These are phyloP conservation scores for Sarcophaga bullata DNA, from an alignment of 1,140 invertebrate genomes.

Conservation along the genomic window DNA sequence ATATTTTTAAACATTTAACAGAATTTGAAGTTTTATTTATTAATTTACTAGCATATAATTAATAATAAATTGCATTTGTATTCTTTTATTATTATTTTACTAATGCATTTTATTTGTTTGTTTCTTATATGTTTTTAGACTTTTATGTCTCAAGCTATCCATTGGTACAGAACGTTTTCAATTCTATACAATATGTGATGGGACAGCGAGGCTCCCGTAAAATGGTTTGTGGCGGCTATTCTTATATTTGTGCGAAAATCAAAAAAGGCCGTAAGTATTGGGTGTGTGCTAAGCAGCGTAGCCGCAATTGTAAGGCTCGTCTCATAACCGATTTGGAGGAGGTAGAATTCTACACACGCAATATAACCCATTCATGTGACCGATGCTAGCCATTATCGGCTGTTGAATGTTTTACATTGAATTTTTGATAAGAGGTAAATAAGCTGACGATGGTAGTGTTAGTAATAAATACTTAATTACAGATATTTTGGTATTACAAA, in stretches of 20 bases:
- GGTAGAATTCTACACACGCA: slow-evolving; percentile 44
- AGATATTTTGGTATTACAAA: too few species aligned
- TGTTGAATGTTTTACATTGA: not conserved
- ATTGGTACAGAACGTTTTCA: slow-evolving; percentile 12
- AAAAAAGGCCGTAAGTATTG: slow-evolving; percentile 50
- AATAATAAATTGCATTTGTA: too few species aligned
- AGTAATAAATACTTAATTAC: too few species aligned
- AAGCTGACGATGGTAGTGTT: too few species aligned
- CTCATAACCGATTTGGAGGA: slow-evolving; percentile 48
- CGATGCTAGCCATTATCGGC: not conserved
- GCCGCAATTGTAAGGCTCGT: slow-evolving; percentile 51
- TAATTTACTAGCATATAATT: too few species aligned
- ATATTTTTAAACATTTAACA: too few species aligned
- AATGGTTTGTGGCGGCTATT: slow-evolving; percentile 46
- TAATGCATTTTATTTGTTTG: not conserved
- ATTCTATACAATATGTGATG: slow-evolving; percentile 43
- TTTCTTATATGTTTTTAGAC: not conserved
- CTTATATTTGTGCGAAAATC: slow-evolving; percentile 50
- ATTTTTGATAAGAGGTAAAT: not conserved
- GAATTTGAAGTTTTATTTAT: too few species aligned
- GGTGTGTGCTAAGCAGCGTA: slow-evolving; percentile 51
- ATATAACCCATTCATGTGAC: slow-evolving; percentile 45
- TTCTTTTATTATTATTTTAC: not conserved
- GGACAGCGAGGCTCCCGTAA: slow-evolving; percentile 50
- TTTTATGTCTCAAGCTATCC: not conserved